Evolutionary conservation across 2,888 invertebrate species (phyloP).

Genomic region (Copidosoma aretas): DNA sequence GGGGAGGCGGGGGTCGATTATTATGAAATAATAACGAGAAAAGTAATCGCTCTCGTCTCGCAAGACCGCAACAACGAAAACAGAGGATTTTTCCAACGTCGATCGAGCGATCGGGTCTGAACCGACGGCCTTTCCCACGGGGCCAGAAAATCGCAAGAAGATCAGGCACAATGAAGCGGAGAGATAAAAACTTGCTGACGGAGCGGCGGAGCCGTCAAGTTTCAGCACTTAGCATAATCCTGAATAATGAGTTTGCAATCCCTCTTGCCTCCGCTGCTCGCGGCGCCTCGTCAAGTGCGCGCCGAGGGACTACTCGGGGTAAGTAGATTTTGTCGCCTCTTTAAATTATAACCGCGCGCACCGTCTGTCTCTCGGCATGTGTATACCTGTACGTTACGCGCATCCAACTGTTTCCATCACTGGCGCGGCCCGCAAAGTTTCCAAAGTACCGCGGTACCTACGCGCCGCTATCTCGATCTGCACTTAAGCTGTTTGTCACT

Average conservation of each 20-base stretch:
- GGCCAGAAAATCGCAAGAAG: constrained; percentile 18
- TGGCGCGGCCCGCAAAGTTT: too few relatives aligned
- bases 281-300: too few relatives aligned
- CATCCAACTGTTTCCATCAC: too few relatives aligned
- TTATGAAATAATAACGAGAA: too few relatives aligned
- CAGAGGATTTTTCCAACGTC: constrained; percentile 51
- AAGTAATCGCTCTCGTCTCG: neutral
- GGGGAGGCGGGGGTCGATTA: too few relatives aligned
- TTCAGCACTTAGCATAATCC: constrained; percentile 37
- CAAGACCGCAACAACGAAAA: neutral
- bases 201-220: constrained; percentile 28
- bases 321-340: constrained; percentile 28
- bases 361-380: too few relatives aligned
- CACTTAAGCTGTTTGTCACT: too few relatives aligned
- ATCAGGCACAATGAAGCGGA: constrained; percentile 27
- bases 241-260: constrained; percentile 40
- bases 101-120: constrained; percentile 47
- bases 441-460: too few relatives aligned
- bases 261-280: constrained; percentile 6
- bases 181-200: constrained; percentile 34
- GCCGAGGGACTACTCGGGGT: constrained; percentile 7
- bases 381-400: neutral
- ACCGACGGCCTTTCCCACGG: constrained; percentile 27
- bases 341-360: neutral
- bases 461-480: too few relatives aligned